These are phyloP conservation scores for Myotis yumanensis DNA, from an alignment of 2,113 vertebrate genomes.

Conservation along the genomic window DNA sequence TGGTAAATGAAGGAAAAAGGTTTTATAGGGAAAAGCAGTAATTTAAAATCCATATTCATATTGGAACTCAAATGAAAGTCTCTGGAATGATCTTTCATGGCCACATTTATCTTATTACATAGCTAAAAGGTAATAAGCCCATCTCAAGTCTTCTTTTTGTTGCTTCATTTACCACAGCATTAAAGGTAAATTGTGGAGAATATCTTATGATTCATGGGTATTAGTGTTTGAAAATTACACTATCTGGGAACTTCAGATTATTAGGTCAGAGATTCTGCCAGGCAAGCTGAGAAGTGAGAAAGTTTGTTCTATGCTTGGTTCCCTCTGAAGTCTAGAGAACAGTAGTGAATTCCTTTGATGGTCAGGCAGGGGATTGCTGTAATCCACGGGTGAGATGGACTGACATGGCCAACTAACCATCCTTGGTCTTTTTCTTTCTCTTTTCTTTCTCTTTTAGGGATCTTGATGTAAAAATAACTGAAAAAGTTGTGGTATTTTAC, in stretches of 20 bases:
- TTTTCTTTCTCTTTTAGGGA: background rate
- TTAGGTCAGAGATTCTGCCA: background rate
- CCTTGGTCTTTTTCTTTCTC: background rate
- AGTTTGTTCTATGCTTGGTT: background rate
- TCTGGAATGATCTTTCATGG: slow-evolving; percentile 40
- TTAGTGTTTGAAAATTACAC: slow-evolving; percentile 45
- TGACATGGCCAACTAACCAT: background rate
- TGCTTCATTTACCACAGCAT: slow-evolving; percentile 52
- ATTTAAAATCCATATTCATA: slow-evolving; percentile 79
- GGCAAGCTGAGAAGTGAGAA: background rate
- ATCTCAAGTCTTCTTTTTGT: background rate
- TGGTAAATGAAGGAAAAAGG: slow-evolving; percentile 78
- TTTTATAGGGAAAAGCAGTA: slow-evolving; percentile 70
- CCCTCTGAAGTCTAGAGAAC: background rate
- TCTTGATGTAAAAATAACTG: background rate
- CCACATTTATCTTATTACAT: background rate
- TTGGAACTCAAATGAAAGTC: slow-evolving; percentile 57
- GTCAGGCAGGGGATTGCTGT: background rate
- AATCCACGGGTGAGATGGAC: background rate
- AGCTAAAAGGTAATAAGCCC: slow-evolving; percentile 41
- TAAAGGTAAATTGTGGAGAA: slow-evolving; percentile 33
- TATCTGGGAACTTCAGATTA: background rate
- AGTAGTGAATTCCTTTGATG: background rate
- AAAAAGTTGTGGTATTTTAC: slow-evolving; percentile 35
- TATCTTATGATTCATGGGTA: background rate